Conservation (phyloP, 2,113 vertebrate genomes). For the Saguinus imperator region DNA sequence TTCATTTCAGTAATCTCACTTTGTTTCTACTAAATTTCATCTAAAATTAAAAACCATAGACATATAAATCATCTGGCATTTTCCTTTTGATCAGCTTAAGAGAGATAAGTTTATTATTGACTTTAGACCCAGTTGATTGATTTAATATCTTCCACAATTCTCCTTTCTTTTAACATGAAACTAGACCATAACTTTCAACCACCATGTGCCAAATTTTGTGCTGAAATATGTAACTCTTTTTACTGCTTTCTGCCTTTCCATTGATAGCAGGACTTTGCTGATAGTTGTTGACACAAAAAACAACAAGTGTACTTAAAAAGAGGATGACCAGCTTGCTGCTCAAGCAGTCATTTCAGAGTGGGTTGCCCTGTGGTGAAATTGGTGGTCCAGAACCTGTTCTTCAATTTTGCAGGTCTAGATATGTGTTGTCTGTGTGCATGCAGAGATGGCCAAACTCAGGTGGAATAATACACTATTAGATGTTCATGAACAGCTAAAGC, state of each 20-base stretch:
- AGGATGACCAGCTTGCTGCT: background rate
- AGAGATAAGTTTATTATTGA: background rate
- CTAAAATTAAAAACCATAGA: background rate
- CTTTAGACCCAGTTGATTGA: background rate
- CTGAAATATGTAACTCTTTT: background rate
- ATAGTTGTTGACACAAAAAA: background rate
- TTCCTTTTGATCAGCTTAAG: background rate
- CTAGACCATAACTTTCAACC: background rate
- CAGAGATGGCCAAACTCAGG: background rate
- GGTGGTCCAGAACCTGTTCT: background rate
- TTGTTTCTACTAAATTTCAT: background rate
- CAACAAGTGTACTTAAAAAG: background rate
- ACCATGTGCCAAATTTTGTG: background rate
- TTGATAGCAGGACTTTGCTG: background rate
- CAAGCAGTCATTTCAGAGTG: background rate
- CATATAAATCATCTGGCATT: background rate
- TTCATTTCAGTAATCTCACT: slow-evolving; percentile 5
- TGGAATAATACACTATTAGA: background rate
- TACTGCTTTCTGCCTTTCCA: background rate
- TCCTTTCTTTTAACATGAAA: background rate
- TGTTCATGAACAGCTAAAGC: background rate
- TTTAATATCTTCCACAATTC: slow-evolving; percentile 1
- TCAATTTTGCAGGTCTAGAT: background rate
- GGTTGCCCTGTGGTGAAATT: background rate
- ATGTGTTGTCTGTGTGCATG: background rate